A percentile compares a stretch with the other conserved stretches of the same genome.
Conservation (phyloP, 2,888 invertebrate species). For the Ptychoptera albimana region DNA sequence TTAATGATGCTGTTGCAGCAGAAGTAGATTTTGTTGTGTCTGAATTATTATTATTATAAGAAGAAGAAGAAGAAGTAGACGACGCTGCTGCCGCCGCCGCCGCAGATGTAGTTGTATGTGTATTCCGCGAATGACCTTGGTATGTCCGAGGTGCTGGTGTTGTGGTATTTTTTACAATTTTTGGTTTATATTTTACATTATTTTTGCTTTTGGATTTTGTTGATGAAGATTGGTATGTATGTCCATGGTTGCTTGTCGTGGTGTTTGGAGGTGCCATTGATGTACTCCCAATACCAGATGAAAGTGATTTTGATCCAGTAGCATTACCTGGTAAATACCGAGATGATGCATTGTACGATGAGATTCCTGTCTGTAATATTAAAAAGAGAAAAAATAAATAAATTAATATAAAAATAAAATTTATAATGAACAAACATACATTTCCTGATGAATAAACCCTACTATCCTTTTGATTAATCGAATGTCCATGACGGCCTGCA, state of each 20-base stretch:
- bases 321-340: too few relatives aligned
- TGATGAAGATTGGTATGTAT: background rate
- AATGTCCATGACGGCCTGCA: too few relatives aligned
- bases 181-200: constrained; percentile 7
- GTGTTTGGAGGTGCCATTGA: background rate
- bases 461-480: too few relatives aligned
- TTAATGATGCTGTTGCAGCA: constrained; percentile 4
- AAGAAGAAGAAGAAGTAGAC: constrained; percentile 7
- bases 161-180: constrained; percentile 8
- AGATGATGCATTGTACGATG: too few relatives aligned
- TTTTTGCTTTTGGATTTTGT: constrained; percentile 8
- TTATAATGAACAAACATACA: too few relatives aligned
- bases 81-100: too few relatives aligned
- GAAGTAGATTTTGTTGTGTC: constrained; percentile 5
- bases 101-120: too few relatives aligned
- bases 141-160: constrained; percentile 8
- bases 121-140: constrained; percentile 1
- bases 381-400: too few relatives aligned
- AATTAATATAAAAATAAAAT: too few relatives aligned
- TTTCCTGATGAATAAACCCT: too few relatives aligned
- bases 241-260: background rate
- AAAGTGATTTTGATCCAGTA: too few relatives aligned
- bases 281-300: background rate
- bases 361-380: too few relatives aligned
- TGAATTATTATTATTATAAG: constrained; percentile 4